Evolutionary conservation across 2,797 vertebrate genomes (phyloP), one percentile per base, ranked within the genome.

Genomic region (Chelon auratus): DNA sequence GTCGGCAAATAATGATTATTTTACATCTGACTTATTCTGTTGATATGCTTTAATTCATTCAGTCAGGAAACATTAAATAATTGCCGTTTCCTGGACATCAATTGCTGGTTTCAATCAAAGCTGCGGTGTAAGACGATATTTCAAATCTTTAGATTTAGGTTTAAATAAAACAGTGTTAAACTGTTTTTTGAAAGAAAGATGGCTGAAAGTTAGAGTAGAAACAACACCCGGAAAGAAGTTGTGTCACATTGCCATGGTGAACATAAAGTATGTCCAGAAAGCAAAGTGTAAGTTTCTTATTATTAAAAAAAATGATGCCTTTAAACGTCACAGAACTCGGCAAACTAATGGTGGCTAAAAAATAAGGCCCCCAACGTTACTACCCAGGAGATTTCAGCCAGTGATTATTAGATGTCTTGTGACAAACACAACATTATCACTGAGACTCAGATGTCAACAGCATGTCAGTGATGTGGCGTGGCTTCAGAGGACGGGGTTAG

Each of bases 401-500:
- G 4, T 47, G 37, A 54, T 55, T 68, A 43, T 73, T 69, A 30
- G 33, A 53, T 10, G 17, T 74, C n/a, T 65, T 30, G 39, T 50
- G 60, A 55, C 66, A 53, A 70, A 70, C 62, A 45, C 59, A 75
- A 36, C 37, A n/a, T 42, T 14, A 45, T 65, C 22, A 40, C 62
- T 9, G 52, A 74, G 67, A 77, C 36, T 15, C n/a, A n/a, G 55
- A 83, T 68, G 74, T 80, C 70, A 75, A 76, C 68, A 72, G 17
- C 81, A 60, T 75, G 64, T 79, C 64, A 57, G 50, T 36, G 9
- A 26, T 9, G 62, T 50, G 57, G 60, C 40, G 3, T 80, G 50
- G 76, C 73, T 36, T 81, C 22, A 18, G 77, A 64, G 63, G 75
- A 80, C 9, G 37, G 59, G 55, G 65, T 80, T 66, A 77, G 85